These are phyloP conservation scores for Ornithoptera priamus DNA, from an alignment of 2,888 invertebrate species.

Conservation along the genomic window DNA sequence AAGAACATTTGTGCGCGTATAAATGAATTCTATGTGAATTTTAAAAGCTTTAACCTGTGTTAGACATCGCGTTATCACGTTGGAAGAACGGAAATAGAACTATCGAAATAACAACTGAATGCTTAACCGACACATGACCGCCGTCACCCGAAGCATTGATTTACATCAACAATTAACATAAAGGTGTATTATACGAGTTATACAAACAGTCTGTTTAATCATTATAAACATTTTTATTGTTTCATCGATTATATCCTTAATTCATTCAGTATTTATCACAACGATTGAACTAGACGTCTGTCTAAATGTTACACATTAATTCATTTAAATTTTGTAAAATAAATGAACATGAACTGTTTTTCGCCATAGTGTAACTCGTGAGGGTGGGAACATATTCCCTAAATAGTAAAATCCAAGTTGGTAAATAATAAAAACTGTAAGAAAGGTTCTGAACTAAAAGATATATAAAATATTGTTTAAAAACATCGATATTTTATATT, in stretches of 20 bases:
- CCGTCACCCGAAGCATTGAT: conserved; percentile 18
- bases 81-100: background rate
- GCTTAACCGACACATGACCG: conserved; percentile 14
- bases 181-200: conserved; percentile 6
- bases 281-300: no score
- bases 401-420: no score
- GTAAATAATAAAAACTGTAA: no score
- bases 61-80: conserved; percentile 34
- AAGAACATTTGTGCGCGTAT: background rate
- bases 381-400: no score
- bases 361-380: no score
- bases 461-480: no score
- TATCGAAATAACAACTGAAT: conserved; percentile 11
- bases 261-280: no score
- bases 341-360: no score
- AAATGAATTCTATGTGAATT: background rate
- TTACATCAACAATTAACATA: conserved; percentile 27
- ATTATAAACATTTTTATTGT: background rate
- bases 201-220: background rate
- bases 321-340: no score
- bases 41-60: conserved; percentile 33
- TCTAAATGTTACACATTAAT: no score
- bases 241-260: background rate
- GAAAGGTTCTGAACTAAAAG: no score
- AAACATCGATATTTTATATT: no score